Base-by-base conservation (phyloP, 1,140 invertebrate genomes). In the Dryas iulia region DNA sequence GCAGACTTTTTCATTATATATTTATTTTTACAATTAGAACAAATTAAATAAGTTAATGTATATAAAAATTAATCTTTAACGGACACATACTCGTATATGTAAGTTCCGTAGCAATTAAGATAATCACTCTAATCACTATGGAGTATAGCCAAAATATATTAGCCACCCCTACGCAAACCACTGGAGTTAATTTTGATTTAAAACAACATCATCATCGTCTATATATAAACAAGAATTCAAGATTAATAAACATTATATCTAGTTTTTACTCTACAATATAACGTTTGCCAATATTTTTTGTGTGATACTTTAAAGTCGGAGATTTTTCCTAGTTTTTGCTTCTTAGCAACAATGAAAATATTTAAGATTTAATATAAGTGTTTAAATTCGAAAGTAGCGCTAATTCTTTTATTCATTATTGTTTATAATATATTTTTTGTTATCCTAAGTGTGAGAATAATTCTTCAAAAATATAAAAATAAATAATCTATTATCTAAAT, bases 321-420 rank as follows among this genome's bases (percentile, higher is more conserved):
- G n/a, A 47, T 10, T 18, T 18, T 14, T 35, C 0, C 2, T 39
- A 6, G n/a, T 6, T 14, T 47, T 47, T 3, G 3, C 8, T 10
- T 47, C 35, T 47, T 47, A 47, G 39, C 18, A 21, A 39, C 5
- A 6, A 56, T 33, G 21, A 31, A 61, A 74, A 93, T n/a, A n/a
- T n/a, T n/a, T n/a, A n/a, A n/a, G n/a, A n/a, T n/a, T n/a, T n/a
- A n/a, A n/a, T n/a, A n/a, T n/a, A n/a, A n/a, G n/a, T n/a, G n/a
- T n/a, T n/a, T n/a, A n/a, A n/a, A n/a, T n/a, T n/a, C n/a, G n/a
- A n/a, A n/a, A n/a, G n/a, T n/a, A n/a, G n/a, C n/a, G n/a, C n/a
- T n/a, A n/a, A n/a, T n/a, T n/a, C n/a, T n/a, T n/a, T n/a, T n/a
- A n/a, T n/a, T n/a, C n/a, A n/a, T n/a, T n/a, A n/a, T n/a, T n/a